Evolutionary conservation across 1,140 invertebrate genomes (phyloP).

Genomic region (Pseudomyrmex flavicornis): DNA sequence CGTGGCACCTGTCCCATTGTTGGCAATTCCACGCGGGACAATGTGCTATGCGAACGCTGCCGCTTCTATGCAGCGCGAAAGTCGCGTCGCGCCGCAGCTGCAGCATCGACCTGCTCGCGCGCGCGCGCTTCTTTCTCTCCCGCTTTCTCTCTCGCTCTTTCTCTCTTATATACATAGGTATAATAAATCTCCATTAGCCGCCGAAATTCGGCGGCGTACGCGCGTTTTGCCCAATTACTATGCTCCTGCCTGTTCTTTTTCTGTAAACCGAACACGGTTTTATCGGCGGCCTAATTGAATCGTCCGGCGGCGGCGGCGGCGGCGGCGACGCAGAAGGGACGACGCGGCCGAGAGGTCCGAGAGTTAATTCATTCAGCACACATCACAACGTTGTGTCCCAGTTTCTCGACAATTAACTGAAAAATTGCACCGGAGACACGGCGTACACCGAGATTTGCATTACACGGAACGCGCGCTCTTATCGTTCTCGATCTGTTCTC

Average conservation of each 20-base stretch:
- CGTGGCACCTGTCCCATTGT: slow-evolving; percentile 71
- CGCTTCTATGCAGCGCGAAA: slow-evolving; percentile 29
- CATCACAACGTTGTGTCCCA: slow-evolving; percentile 6
- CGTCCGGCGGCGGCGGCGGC: slow-evolving; percentile 59
- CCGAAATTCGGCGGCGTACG: slow-evolving; percentile 73
- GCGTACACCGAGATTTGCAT: background rate
- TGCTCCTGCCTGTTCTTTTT: slow-evolving; percentile 55
- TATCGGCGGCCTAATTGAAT: slow-evolving; percentile 69
- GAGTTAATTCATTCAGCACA: slow-evolving; percentile 53
- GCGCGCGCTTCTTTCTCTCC: no score
- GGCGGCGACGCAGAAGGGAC: slow-evolving; percentile 36
- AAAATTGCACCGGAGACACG: background rate
- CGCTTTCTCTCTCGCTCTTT: no score
- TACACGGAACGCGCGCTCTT: background rate
- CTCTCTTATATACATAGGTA: slow-evolving; percentile 40
- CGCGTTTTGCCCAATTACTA: slow-evolving; percentile 71
- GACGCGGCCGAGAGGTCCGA: slow-evolving; percentile 10
- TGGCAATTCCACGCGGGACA: slow-evolving; percentile 51
- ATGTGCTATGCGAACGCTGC: slow-evolving; percentile 38
- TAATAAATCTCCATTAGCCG: slow-evolving; percentile 75
- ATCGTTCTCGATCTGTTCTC: background rate
- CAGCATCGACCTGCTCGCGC: background rate
- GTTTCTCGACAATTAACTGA: slow-evolving; percentile 35
- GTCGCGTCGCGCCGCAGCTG: slow-evolving; percentile 22
- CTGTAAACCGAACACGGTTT: slow-evolving; percentile 68